Evolutionary conservation across 2,797 vertebrate species (phyloP), one percentile per base, ranked within the genome.

Genomic region (Mormyrus hasselquistii): DNA sequence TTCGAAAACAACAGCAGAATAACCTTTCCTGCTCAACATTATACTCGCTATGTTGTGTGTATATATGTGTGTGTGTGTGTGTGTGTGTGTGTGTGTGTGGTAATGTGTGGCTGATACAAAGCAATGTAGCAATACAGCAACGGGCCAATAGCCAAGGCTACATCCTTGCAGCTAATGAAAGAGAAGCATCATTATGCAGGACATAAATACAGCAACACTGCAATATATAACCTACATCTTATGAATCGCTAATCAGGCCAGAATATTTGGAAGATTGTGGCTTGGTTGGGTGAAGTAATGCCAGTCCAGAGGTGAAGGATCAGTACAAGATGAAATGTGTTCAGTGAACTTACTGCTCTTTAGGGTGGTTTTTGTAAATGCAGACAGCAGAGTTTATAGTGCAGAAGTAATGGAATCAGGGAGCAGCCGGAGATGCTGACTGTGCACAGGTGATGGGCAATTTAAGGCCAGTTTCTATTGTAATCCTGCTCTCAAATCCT

Each of bases 1-100:
- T 89, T 29, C 29, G 95, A 8, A 25, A 3, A 7, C 84, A 29
- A 29, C 84, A 86, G 12, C 55, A 47, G 16, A 57, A 41, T 9
- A 22, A 34, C 49, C 3, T 82, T 82, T 82, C 76, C 16, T 53
- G 83, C 25, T 50, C 47, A 53, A 52, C 22, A 50, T 12, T 85
- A 52, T 85, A 29, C 52, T 25, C 7, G 16, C 1, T 41, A 14
- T 87, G 7, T n/a, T 38, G 25, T 87, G 41, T 50, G 38, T 9
- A 1, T 49, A 29, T 76, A 5, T 19, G 41, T 84, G 14, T 84
- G 14, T n/a, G 38, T 50, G 49, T 34, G 49, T 86, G 19, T 29
- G 47, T 86, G 47, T 86, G 47, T 29, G n/a, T 52, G 76, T 83
- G 44, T 22, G 49, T 86, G 22, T 57, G 22, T 14, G 25, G 7